Evolutionary conservation across 1,140 invertebrate genomes (phyloP).

Genomic region (Tachypleus tridentatus): DNA sequence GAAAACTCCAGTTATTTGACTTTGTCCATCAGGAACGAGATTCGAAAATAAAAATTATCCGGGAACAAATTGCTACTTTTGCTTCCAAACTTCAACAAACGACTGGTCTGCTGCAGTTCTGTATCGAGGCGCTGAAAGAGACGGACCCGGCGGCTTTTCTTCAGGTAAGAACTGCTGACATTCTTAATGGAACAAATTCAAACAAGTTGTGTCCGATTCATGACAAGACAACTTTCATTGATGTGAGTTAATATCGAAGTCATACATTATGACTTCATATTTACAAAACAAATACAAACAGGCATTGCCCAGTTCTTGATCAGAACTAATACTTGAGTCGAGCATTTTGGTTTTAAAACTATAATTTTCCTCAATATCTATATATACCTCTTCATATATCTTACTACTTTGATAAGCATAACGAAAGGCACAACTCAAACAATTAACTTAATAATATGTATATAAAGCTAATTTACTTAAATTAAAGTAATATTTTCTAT

Average conservation of each 20-base stretch:
- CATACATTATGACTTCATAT: neutral
- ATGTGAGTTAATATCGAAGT: neutral
- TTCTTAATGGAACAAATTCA: slow-evolving; percentile 2
- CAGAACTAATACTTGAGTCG: neutral
- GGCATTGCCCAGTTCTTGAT: neutral
- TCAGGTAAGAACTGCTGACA: slow-evolving; percentile 45
- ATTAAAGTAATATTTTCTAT: too few species aligned
- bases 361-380: too few species aligned
- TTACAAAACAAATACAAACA: neutral
- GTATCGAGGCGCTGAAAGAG: slow-evolving; percentile 96
- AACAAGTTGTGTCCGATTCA: neutral
- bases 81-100: slow-evolving; percentile 76
- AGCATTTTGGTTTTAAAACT: neutral
- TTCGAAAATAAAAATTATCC: slow-evolving; percentile 57
- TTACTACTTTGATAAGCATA: too few species aligned
- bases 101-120: slow-evolving; percentile 90
- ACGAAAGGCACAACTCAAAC: too few species aligned
- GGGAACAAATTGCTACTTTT: slow-evolving; percentile 69
- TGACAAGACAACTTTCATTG: neutral
- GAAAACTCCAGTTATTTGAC: slow-evolving; percentile 67
- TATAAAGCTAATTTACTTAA: too few species aligned
- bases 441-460: too few species aligned
- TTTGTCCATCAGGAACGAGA: slow-evolving; percentile 68
- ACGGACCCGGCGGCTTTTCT: slow-evolving; percentile 89
- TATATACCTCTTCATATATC: too few species aligned